Evolutionary conservation across 2,797 vertebrate genomes (phyloP).

Genomic region (Smutsia temminckii): DNA sequence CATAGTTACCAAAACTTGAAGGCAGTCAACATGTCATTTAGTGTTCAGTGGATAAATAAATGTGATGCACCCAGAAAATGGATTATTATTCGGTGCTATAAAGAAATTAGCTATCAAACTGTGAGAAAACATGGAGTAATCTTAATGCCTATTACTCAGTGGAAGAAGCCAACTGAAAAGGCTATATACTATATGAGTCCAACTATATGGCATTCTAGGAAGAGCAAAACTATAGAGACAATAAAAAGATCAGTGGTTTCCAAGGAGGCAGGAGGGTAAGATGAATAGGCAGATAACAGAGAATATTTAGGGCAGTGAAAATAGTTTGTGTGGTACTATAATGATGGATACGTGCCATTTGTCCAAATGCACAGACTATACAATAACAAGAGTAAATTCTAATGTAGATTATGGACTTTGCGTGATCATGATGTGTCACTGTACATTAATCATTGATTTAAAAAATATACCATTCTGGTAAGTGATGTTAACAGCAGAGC

Average conservation of each 20-base stretch:
- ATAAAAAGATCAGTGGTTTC: neutral
- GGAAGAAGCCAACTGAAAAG: neutral
- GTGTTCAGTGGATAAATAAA: neutral
- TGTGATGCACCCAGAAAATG: neutral
- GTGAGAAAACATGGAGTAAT: neutral
- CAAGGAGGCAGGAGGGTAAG: neutral
- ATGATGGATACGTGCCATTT: neutral
- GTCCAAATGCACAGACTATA: neutral
- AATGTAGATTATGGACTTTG: neutral
- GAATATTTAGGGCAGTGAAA: neutral
- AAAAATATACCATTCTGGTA: neutral
- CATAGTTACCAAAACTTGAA: neutral
- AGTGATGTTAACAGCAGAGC: neutral
- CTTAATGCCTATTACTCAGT: neutral
- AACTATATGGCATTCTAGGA: neutral
- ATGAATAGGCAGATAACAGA: neutral
- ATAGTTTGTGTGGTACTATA: neutral
- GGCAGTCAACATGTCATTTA: neutral
- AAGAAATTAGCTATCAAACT: neutral
- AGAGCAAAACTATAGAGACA: neutral
- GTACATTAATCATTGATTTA: neutral
- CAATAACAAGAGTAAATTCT: neutral
- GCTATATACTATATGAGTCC: neutral
- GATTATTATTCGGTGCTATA: neutral
- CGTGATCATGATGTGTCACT: neutral